phyloP scores from a whole-genome alignment of 2,888 invertebrate species.

The Erebia ligea region DNA sequence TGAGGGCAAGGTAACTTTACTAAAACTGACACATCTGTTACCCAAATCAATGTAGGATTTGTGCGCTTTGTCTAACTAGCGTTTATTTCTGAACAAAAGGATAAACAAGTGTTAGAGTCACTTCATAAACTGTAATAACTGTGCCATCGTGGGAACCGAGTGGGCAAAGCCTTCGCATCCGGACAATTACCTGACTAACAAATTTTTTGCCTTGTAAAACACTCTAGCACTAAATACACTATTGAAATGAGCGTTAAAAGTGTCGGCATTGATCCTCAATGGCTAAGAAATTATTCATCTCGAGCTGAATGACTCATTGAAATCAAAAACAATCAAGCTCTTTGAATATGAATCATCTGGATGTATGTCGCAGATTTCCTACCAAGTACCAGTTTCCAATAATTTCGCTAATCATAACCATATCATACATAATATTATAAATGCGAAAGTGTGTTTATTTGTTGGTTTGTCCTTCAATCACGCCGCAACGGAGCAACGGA shows the following conservation, averaged over 20 bases:
- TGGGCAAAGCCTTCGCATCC: slow-evolving; percentile 70
- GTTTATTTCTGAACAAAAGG: slow-evolving; percentile 53
- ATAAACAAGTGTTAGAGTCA: slow-evolving; percentile 66
- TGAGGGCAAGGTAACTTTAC: neutral
- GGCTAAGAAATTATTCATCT: slow-evolving; percentile 49
- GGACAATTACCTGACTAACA: slow-evolving; percentile 66
- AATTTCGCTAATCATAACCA: too few relatives aligned
- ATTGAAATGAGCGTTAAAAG: slow-evolving; percentile 56
- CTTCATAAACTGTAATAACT: slow-evolving; percentile 67
- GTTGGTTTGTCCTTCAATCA: too few relatives aligned
- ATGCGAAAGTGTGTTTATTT: too few relatives aligned
- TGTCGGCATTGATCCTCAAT: slow-evolving; percentile 47
- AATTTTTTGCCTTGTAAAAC: slow-evolving; percentile 73
- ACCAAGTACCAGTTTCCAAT: neutral
- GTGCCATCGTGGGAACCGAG: slow-evolving; percentile 68
- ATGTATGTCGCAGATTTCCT: neutral
- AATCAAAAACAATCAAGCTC: slow-evolving; percentile 6
- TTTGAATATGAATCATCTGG: neutral
- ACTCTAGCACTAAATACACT: slow-evolving; percentile 68
- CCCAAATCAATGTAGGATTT: slow-evolving; percentile 1
- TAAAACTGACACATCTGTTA: slow-evolving; percentile 22
- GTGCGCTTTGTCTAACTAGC: slow-evolving; percentile 57
- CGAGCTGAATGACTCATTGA: slow-evolving; percentile 29
- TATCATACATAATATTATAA: too few relatives aligned
- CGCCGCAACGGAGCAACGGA: too few relatives aligned